Conservation (phyloP, 2,797 vertebrate genomes). For the Nothura maculosa region DNA sequence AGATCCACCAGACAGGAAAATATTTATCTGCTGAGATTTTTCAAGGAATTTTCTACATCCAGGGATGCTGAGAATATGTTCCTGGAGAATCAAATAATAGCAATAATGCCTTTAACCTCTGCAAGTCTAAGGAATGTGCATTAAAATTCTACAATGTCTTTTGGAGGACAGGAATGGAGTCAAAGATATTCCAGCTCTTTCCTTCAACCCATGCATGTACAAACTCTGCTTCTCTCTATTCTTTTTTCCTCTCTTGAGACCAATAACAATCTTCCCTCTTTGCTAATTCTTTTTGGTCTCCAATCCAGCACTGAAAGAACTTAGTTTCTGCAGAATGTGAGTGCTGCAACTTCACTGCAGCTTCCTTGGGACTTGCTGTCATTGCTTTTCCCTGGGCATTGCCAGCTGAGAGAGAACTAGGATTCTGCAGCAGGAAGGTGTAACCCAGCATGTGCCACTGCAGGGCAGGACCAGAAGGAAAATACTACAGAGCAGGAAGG, state of each 20-base stretch:
- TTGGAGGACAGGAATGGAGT: neutral
- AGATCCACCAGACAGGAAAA: constrained; percentile 65
- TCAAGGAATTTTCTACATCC: constrained; percentile 48
- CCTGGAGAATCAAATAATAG: constrained; percentile 23
- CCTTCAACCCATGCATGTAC: neutral
- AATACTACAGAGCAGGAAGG: neutral
- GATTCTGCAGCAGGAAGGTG: fast-evolving
- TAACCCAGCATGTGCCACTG: neutral
- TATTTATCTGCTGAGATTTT: constrained; percentile 64
- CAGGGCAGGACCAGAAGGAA: neutral
- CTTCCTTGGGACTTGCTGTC: neutral
- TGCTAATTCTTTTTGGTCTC: neutral
- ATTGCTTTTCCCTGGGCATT: neutral
- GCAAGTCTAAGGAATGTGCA: neutral
- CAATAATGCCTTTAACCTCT: neutral
- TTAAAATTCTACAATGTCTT: neutral
- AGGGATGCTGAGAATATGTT: constrained; percentile 32
- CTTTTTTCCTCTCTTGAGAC: neutral
- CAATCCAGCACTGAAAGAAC: neutral
- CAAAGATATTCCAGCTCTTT: neutral
- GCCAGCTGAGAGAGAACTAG: neutral
- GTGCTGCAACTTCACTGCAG: neutral
- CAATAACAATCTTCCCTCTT: neutral
- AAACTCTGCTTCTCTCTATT: neutral
- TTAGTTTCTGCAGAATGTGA: neutral